Percentiles rank a stretch among this genome's conserved stretches.
phyloP scores from a whole-genome alignment of 1,140 invertebrate species.

The Sesamia nonagrioides region DNA sequence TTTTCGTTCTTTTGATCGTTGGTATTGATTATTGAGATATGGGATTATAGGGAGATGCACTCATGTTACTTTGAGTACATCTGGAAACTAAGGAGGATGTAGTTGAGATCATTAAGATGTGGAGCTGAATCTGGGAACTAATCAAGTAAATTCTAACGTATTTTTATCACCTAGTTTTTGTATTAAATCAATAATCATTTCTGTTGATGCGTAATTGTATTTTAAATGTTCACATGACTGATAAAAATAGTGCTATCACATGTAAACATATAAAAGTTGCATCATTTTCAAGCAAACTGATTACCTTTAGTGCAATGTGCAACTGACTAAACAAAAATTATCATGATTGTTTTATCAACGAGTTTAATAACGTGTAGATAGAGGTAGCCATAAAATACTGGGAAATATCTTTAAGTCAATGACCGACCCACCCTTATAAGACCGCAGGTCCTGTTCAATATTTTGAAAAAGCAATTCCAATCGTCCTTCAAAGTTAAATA shows the following conservation, averaged over 20 bases:
- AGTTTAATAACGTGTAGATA: neutral
- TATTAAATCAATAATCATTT: no score
- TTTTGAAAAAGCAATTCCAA: conserved; percentile 16
- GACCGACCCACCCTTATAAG: neutral
- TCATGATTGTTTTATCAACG: neutral
- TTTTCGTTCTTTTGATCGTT: neutral
- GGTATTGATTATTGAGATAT: conserved; percentile 22
- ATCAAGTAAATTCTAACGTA: neutral
- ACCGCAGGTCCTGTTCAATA: conserved; percentile 5
- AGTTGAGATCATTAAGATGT: neutral
- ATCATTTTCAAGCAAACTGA: neutral
- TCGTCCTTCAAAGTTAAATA: neutral
- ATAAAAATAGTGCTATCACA: conserved; percentile 20
- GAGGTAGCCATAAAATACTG: neutral
- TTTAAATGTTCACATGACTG: neutral
- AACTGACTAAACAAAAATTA: neutral
- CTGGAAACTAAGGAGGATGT: conserved; percentile 1
- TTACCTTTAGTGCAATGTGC: neutral
- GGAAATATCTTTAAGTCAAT: conserved; percentile 1
- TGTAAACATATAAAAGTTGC: neutral
- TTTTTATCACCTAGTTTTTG: no score
- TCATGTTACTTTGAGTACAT: neutral
- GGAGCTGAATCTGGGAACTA: neutral
- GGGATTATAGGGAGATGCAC: conserved; percentile 17
- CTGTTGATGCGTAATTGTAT: no score